phyloP scores from a whole-genome alignment of 2,113 vertebrate genomes.

The Polyodon spathula region DNA sequence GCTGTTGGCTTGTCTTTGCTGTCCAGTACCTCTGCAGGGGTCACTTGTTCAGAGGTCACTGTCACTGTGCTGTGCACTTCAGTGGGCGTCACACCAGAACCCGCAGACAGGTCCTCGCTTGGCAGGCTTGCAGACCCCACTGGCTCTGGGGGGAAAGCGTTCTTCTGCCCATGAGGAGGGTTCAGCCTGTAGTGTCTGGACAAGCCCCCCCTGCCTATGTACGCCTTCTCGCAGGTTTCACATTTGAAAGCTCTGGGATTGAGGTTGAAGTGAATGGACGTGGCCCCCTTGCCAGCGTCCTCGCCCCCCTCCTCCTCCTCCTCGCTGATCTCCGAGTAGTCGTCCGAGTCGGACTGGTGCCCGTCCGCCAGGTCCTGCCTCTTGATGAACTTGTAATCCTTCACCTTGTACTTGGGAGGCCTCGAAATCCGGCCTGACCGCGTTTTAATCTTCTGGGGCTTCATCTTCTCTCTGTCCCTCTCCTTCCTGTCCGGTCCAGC shows the following conservation, averaged over 20 bases:
- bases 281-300: conserved; percentile 18
- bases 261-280: conserved; percentile 49
- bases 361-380: conserved; percentile 81
- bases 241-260: conserved; percentile 75
- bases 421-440: conserved; percentile 84
- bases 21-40: conserved; percentile 20
- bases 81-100: conserved; percentile 8
- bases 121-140: background rate
- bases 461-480: conserved; percentile 56
- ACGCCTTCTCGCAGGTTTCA: conserved; percentile 80
- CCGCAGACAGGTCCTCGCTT: background rate
- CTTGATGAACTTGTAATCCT: conserved; percentile 95
- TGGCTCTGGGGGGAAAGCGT: conserved; percentile 18
- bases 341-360: conserved; percentile 87
- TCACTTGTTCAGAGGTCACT: background rate
- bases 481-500: conserved; percentile 32
- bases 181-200: conserved; percentile 84
- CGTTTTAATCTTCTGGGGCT: conserved; percentile 74
- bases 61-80: background rate
- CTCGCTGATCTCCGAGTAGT: conserved; percentile 83
- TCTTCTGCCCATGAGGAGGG: conserved; percentile 64
- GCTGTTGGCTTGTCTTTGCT: too few species aligned
- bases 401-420: conserved; percentile 88
- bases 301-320: conserved; percentile 75
- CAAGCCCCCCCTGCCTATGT: conserved; percentile 85